Conservation (phyloP, 2,888 invertebrate species). For the Metellina segmentata region DNA sequence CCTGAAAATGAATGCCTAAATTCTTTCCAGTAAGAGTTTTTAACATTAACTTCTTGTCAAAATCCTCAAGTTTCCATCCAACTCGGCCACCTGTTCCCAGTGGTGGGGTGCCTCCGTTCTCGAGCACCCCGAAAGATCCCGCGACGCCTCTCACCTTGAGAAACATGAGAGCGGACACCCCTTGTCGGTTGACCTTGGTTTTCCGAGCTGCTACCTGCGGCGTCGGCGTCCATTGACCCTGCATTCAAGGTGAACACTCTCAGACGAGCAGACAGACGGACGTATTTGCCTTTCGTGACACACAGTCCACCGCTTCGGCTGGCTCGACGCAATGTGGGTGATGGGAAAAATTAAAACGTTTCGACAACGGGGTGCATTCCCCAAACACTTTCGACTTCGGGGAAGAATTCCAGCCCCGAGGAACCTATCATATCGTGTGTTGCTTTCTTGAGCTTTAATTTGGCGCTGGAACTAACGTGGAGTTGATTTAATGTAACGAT, state of each 20-base stretch:
- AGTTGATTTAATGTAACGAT: too few relatives aligned
- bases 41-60: too few relatives aligned
- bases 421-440: too few relatives aligned
- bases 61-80: background rate
- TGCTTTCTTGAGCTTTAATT: too few relatives aligned
- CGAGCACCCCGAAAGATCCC: background rate
- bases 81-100: background rate
- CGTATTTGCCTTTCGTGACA: conserved; percentile 66
- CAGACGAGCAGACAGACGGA: conserved; percentile 43
- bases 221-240: conserved; percentile 66
- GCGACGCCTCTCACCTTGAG: conserved; percentile 13
- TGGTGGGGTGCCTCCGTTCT: background rate
- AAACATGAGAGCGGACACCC: background rate
- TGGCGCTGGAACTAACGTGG: too few relatives aligned
- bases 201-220: conserved; percentile 51
- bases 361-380: too few relatives aligned
- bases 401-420: too few relatives aligned
- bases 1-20: too few relatives aligned
- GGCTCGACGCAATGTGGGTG: background rate
- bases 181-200: conserved; percentile 63
- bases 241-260: conserved; percentile 73
- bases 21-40: too few relatives aligned
- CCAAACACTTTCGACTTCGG: too few relatives aligned
- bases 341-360: too few relatives aligned
- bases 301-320: conserved; percentile 27